These are phyloP conservation scores for Sinotaia quadrata DNA, from an alignment of 2,888 invertebrate species.

Conservation along the genomic window DNA sequence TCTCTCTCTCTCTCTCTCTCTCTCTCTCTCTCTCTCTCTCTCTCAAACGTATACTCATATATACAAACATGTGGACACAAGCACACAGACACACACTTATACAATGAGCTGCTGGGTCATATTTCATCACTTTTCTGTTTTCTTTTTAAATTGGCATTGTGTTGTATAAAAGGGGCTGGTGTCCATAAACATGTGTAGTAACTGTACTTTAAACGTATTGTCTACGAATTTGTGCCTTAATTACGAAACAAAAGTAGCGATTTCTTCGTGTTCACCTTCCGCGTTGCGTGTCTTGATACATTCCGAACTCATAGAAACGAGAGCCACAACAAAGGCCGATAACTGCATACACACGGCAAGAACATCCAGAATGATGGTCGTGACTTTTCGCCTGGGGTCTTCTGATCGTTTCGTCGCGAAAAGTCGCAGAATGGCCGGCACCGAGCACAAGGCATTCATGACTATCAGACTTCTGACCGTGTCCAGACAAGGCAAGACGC, in stretches of 20 bases:
- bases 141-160: too few relatives aligned
- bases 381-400: slow-evolving; percentile 44
- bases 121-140: too few relatives aligned
- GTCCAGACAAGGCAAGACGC: slow-evolving; percentile 63
- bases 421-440: slow-evolving; percentile 58
- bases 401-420: slow-evolving; percentile 58
- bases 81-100: too few relatives aligned
- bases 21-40: too few relatives aligned
- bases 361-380: slow-evolving; percentile 57
- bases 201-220: too few relatives aligned
- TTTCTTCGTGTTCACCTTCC: background rate
- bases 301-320: slow-evolving; percentile 47
- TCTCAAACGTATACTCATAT: too few relatives aligned
- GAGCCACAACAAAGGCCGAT: slow-evolving; percentile 58
- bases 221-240: too few relatives aligned
- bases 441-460: slow-evolving; percentile 58
- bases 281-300: slow-evolving; percentile 33
- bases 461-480: slow-evolving; percentile 59
- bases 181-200: background rate
- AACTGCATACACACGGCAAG: slow-evolving; percentile 60
- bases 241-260: background rate
- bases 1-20: too few relatives aligned
- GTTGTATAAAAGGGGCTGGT: too few relatives aligned
- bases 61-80: too few relatives aligned
- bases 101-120: too few relatives aligned